Conservation (phyloP, 2,888 invertebrate species). For the Drosophila nigricruria region DNA sequence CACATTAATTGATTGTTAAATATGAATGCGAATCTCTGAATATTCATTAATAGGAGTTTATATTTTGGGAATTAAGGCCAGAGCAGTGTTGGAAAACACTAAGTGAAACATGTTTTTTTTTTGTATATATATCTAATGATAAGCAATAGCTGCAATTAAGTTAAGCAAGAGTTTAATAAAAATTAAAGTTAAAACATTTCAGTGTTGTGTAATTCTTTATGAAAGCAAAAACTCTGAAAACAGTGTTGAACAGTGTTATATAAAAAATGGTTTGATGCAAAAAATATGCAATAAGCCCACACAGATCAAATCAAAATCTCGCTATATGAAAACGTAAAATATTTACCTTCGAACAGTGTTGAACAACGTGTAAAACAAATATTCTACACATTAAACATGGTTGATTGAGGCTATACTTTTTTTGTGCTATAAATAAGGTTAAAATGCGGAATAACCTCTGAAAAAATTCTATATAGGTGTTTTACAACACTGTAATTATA, state of each 20-base stretch:
- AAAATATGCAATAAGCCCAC: neutral
- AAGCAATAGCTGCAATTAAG: neutral
- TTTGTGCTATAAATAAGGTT: neutral
- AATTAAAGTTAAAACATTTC: neutral
- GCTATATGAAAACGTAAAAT: neutral
- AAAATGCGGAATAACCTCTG: neutral
- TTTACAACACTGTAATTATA: neutral
- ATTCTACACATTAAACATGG: too few relatives aligned
- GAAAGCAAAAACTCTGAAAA: neutral
- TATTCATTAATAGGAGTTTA: constrained; percentile 7
- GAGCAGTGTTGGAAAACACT: neutral
- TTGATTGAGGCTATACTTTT: too few relatives aligned
- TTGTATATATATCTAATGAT: neutral
- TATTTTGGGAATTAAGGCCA: neutral
- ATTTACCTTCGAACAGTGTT: neutral
- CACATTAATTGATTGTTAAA: constrained; percentile 20
- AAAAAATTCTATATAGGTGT: neutral
- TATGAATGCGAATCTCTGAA: constrained; percentile 5
- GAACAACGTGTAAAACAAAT: neutral
- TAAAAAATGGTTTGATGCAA: neutral
- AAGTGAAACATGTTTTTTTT: accelerated
- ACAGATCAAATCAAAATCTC: neutral
- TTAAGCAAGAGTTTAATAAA: neutral
- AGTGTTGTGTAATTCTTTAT: neutral
- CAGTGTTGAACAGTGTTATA: neutral